Evolutionary conservation across 2,113 vertebrate genomes (phyloP).

Genomic region (Pelusios castaneus): DNA sequence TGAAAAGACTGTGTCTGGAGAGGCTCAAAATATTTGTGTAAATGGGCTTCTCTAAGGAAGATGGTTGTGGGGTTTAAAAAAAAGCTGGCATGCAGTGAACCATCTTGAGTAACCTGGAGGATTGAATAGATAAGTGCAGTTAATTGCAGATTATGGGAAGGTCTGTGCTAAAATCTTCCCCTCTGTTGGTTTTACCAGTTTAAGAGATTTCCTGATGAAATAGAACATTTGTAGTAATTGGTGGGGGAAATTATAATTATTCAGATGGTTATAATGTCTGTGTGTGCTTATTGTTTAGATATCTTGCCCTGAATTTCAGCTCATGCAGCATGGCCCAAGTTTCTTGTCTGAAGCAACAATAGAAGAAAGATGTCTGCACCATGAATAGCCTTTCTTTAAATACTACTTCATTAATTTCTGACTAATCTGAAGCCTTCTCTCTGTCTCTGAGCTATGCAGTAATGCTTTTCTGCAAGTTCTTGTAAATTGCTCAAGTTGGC

Average conservation of each 20-base stretch:
- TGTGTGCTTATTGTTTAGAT: slow-evolving; percentile 17
- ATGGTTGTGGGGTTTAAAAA: not conserved
- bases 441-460: not conserved
- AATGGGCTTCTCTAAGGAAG: not conserved
- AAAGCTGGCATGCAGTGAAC: not conserved
- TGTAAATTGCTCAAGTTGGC: not conserved
- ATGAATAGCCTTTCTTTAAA: not conserved
- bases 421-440: not conserved
- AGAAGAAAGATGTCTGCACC: slow-evolving; percentile 20
- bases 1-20: not conserved
- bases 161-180: not conserved
- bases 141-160: not conserved
- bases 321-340: not conserved
- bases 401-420: not conserved
- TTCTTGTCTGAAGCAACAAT: slow-evolving; percentile 1
- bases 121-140: not conserved
- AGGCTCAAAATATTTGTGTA: not conserved
- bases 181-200: not conserved
- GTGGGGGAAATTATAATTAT: not conserved
- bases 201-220: not conserved
- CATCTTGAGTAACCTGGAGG: not conserved
- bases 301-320: slow-evolving; percentile 1
- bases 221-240: not conserved
- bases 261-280: not conserved
- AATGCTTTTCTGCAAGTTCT: not conserved